Percentiles rank a stretch among this genome's conserved stretches.
These are phyloP conservation scores for Caerostris extrusa DNA, from an alignment of 1,140 invertebrate genomes.

Conservation along the genomic window DNA sequence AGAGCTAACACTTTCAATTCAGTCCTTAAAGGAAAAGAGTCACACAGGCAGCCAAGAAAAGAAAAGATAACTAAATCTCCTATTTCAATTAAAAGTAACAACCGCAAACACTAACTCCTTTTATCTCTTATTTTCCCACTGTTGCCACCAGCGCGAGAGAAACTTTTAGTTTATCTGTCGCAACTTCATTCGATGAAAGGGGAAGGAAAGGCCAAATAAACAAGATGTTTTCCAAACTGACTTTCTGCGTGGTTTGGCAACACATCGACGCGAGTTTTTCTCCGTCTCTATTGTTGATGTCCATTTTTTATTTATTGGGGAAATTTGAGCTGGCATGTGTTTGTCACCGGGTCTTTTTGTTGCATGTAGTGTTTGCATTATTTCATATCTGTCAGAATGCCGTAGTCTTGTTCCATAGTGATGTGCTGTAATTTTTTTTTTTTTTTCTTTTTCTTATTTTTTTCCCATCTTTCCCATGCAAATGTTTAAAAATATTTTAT, in stretches of 20 bases:
- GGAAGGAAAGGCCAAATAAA: neutral
- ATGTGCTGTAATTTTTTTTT: too few relatives aligned
- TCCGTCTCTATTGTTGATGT: neutral
- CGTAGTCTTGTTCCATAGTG: too few relatives aligned
- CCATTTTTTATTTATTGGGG: too few relatives aligned
- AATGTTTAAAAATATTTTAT: too few relatives aligned
- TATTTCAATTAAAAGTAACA: slow-evolving; percentile 47
- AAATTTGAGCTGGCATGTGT: too few relatives aligned
- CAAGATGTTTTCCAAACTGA: neutral
- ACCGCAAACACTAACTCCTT: slow-evolving; percentile 12
- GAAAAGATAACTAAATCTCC: slow-evolving; percentile 25
- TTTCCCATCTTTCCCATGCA: too few relatives aligned
- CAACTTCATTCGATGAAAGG: slow-evolving; percentile 9
- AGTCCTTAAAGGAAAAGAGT: neutral
- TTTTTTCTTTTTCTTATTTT: too few relatives aligned
- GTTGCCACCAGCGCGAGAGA: neutral
- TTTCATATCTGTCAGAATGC: too few relatives aligned
- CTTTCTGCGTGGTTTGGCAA: neutral
- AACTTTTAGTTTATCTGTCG: slow-evolving; percentile 11
- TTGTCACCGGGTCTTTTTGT: too few relatives aligned
- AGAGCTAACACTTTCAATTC: slow-evolving; percentile 21
- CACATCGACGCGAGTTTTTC: neutral
- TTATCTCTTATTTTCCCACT: neutral
- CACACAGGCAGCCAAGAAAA: neutral
- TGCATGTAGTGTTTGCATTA: too few relatives aligned